A percentile compares a stretch with the other conserved stretches of the same genome.
Evolutionary conservation across 2,888 invertebrate genomes (phyloP).

Genomic region (Sabellastarte sp.): DNA sequence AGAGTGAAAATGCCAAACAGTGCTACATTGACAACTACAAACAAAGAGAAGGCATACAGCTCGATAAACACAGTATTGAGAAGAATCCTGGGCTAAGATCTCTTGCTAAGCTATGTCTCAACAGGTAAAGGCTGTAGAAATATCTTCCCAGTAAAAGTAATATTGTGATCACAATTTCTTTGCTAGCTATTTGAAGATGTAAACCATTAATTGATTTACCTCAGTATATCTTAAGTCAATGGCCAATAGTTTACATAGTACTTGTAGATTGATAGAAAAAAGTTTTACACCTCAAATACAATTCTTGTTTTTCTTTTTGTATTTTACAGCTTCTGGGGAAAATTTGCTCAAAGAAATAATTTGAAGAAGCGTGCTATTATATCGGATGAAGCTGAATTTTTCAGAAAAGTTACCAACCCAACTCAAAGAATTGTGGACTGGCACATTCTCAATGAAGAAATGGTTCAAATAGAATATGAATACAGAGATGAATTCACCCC

Average conservation of each 20-base stretch:
- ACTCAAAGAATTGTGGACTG: conserved; percentile 1
- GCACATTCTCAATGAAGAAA: too few relatives aligned
- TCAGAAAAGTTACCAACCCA: background rate
- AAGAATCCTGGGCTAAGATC: conserved; percentile 26
- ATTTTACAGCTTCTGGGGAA: conserved; percentile 26
- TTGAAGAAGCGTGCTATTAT: conserved; percentile 1
- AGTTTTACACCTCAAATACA: too few relatives aligned
- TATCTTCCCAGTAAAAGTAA: too few relatives aligned
- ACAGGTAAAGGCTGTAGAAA: too few relatives aligned
- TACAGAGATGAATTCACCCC: conserved; percentile 1
- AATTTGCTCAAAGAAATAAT: conserved; percentile 22
- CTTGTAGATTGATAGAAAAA: too few relatives aligned
- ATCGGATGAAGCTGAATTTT: background rate
- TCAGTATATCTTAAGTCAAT: too few relatives aligned
- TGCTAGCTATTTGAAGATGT: too few relatives aligned
- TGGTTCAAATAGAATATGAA: too few relatives aligned
- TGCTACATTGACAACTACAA: conserved; percentile 19
- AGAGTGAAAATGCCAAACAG: conserved; percentile 18
- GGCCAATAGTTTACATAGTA: too few relatives aligned
- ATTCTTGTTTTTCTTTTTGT: too few relatives aligned
- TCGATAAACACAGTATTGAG: conserved; percentile 21
- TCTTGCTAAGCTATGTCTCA: conserved; percentile 17
- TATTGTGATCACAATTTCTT: too few relatives aligned
- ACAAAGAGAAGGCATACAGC: conserved; percentile 22
- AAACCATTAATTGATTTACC: too few relatives aligned